phyloP scores from a whole-genome alignment of 2,888 invertebrate genomes.

The Leptinotarsa haldemani region DNA sequence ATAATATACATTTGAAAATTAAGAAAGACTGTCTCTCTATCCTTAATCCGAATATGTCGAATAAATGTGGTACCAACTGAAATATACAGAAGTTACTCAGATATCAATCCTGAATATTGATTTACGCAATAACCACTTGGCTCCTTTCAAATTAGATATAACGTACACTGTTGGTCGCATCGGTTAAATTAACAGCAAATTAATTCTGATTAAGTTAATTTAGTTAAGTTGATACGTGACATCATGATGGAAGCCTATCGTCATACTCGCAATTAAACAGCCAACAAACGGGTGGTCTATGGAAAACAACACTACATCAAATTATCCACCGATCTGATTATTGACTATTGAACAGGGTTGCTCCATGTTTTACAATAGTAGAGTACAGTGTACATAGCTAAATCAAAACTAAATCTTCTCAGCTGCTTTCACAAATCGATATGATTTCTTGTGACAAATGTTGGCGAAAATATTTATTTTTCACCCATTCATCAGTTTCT shows the following conservation, averaged over 20 bases:
- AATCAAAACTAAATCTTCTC: too few relatives aligned
- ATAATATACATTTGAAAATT: too few relatives aligned
- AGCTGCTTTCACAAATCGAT: too few relatives aligned
- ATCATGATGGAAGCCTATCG: conserved; percentile 59
- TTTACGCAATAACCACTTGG: conserved; percentile 33
- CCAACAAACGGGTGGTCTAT: conserved; percentile 36
- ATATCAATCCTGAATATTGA: conserved; percentile 35
- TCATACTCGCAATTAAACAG: conserved; percentile 47
- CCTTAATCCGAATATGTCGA: background rate
- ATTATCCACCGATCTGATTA: background rate
- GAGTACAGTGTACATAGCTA: too few relatives aligned
- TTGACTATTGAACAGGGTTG: too few relatives aligned
- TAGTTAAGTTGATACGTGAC: conserved; percentile 63
- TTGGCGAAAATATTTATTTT: too few relatives aligned
- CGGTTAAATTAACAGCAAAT: conserved; percentile 64
- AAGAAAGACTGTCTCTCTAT: background rate
- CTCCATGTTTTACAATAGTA: too few relatives aligned
- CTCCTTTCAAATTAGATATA: conserved; percentile 58
- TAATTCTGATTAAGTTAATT: conserved; percentile 65
- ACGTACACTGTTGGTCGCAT: conserved; percentile 59
- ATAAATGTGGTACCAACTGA: background rate
- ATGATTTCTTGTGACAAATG: too few relatives aligned
- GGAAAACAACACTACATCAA: conserved; percentile 10
- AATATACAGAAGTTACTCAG: background rate
- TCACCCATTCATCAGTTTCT: too few relatives aligned